Percentiles rank a stretch among this genome's conserved stretches.
Conservation (phyloP, 2,113 vertebrate genomes). For the Seriola dumerili region DNA sequence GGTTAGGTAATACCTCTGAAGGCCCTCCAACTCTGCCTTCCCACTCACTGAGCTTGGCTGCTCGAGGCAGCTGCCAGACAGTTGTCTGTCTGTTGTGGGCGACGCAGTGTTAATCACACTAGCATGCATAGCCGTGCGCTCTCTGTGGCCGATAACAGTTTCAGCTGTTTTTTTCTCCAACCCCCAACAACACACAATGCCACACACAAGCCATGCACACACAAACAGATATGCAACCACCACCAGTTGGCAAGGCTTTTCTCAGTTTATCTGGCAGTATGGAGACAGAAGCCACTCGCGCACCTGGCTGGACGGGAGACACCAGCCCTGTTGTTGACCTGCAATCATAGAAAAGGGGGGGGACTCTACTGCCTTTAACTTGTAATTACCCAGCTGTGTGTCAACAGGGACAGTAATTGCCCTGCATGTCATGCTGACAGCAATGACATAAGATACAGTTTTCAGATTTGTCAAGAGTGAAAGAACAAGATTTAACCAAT, state of each 20-base stretch:
- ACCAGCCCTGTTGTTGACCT: constrained; percentile 36
- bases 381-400: neutral
- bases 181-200: neutral
- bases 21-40: constrained; percentile 30
- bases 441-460: neutral
- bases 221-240: constrained; percentile 26
- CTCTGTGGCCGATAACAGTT: constrained; percentile 53
- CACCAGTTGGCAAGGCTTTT: constrained; percentile 59
- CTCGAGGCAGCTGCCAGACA: constrained; percentile 71
- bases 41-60: constrained; percentile 33
- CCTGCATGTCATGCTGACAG: neutral
- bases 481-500: neutral
- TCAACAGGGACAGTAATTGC: neutral
- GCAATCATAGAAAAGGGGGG: neutral
- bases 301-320: constrained; percentile 49
- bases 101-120: constrained; percentile 74
- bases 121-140: constrained; percentile 26
- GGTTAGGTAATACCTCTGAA: constrained; percentile 42
- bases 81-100: constrained; percentile 69
- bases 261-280: constrained; percentile 20
- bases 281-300: constrained; percentile 39
- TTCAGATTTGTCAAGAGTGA: constrained; percentile 18
- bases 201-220: constrained; percentile 2
- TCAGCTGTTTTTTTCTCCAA: constrained; percentile 70
- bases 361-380: neutral